Evolutionary conservation across 2,888 invertebrate species (phyloP).

Genomic region (Cantharis lateralis): DNA sequence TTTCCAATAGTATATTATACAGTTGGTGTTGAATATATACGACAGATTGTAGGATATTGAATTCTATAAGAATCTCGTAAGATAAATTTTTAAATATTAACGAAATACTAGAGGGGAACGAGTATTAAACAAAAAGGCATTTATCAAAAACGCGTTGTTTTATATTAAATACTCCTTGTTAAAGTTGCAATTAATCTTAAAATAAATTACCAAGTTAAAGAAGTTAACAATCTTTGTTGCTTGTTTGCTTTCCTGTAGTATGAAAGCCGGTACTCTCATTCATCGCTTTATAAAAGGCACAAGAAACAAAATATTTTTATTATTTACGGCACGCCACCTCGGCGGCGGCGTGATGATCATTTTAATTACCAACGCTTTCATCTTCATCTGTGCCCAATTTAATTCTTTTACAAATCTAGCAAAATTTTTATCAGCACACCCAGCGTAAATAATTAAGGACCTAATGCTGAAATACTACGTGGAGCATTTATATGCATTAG

Average conservation of each 20-base stretch:
- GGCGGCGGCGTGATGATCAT: slow-evolving; percentile 24
- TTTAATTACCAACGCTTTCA: slow-evolving; percentile 28
- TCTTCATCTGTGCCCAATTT: not conserved
- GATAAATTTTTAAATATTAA: not conserved
- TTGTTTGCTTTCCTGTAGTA: not conserved
- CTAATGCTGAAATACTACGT: no score
- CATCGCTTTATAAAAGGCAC: not conserved
- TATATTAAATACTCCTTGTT: not conserved
- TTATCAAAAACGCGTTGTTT: not conserved
- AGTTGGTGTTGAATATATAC: no score
- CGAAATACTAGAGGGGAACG: not conserved
- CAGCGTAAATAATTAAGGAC: no score
- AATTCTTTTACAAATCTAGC: not conserved
- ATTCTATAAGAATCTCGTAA: no score
- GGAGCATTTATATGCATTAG: no score
- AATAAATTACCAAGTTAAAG: not conserved
- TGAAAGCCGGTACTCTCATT: not conserved
- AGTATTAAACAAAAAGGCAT: not conserved
- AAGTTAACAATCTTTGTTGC: not conserved
- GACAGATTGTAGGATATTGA: no score
- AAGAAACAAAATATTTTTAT: slow-evolving; percentile 14
- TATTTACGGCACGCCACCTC: slow-evolving; percentile 25
- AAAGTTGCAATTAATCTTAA: not conserved
- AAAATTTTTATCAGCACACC: no score
- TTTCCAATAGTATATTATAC: no score